phyloP scores from a whole-genome alignment of 1,140 invertebrate species.

The Ceratina japonica region DNA sequence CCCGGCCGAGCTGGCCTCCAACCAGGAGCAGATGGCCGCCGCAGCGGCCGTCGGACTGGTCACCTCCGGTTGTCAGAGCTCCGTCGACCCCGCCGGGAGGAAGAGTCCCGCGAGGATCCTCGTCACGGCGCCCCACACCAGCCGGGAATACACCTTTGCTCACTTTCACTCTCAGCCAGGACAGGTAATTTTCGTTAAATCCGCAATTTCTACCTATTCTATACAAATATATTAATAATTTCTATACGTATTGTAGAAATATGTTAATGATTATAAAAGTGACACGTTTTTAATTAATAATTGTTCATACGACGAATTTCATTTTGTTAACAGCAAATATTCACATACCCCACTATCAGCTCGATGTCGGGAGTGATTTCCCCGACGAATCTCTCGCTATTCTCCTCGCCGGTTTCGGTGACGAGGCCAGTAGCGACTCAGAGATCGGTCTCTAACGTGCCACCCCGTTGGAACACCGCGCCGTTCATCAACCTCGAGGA shows the following conservation, averaged over 20 bases:
- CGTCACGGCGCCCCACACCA: conserved; percentile 79
- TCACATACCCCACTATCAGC: conserved; percentile 91
- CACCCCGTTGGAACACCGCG: conserved; percentile 91
- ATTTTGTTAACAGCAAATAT: conserved; percentile 84
- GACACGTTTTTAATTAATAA: not conserved
- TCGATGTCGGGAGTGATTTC: conserved; percentile 93
- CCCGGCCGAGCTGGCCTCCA: conserved; percentile 71
- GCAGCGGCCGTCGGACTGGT: conserved; percentile 75
- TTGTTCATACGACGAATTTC: not conserved
- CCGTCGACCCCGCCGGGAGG: conserved; percentile 78
- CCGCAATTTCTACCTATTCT: too few species aligned
- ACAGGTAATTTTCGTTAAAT: conserved; percentile 83
- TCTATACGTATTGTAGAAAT: too few species aligned
- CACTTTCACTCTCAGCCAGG: conserved; percentile 94
- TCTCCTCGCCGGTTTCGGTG: conserved; percentile 89
- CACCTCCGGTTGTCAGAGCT: conserved; percentile 75
- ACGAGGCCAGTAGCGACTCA: conserved; percentile 83
- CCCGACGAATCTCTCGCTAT: conserved; percentile 93
- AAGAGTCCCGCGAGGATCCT: conserved; percentile 77
- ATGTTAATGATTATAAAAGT: too few species aligned
- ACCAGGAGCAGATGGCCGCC: conserved; percentile 76
- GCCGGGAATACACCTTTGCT: conserved; percentile 90
- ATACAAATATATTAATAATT: too few species aligned
- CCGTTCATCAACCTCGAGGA: conserved; percentile 94
- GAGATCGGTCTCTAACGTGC: conserved; percentile 80